A percentile compares a stretch with the other conserved stretches of the same genome.
Evolutionary conservation across 2,113 vertebrate genomes (phyloP).

Genomic region (Stictonetta naevosa): DNA sequence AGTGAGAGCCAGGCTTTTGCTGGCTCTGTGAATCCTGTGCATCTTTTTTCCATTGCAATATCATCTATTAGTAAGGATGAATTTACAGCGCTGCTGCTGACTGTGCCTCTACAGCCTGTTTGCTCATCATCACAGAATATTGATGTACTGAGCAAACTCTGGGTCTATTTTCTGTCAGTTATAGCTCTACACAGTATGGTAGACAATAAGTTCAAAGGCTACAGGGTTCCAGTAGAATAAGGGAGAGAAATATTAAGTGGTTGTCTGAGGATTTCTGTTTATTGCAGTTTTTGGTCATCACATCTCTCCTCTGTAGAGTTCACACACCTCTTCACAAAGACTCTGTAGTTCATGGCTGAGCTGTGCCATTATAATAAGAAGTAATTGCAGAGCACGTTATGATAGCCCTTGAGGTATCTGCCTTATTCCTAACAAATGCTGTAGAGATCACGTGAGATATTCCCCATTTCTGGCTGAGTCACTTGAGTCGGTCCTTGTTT

Average conservation of each 20-base stretch:
- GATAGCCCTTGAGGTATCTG: neutral
- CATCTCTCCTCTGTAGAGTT: neutral
- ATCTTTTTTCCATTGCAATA: fast-evolving
- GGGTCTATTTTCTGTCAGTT: neutral
- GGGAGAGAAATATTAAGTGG: neutral
- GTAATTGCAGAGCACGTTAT: neutral
- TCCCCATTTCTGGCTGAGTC: neutral
- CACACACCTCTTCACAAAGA: neutral
- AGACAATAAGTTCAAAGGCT: neutral
- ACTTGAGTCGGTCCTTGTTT: neutral
- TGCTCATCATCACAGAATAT: fast-evolving
- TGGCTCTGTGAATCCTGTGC: neutral
- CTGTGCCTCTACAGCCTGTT: neutral
- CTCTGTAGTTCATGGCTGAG: neutral
- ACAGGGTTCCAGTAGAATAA: neutral
- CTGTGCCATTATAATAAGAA: neutral
- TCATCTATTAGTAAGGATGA: neutral
- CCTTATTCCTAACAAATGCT: neutral
- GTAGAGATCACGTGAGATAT: neutral
- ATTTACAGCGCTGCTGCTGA: neutral
- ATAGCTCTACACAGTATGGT: neutral
- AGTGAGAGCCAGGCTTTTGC: neutral
- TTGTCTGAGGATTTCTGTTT: neutral
- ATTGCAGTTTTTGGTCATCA: neutral
- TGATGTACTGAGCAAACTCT: neutral